phyloP scores from a whole-genome alignment of 1,140 invertebrate genomes.

The Atta texana region DNA sequence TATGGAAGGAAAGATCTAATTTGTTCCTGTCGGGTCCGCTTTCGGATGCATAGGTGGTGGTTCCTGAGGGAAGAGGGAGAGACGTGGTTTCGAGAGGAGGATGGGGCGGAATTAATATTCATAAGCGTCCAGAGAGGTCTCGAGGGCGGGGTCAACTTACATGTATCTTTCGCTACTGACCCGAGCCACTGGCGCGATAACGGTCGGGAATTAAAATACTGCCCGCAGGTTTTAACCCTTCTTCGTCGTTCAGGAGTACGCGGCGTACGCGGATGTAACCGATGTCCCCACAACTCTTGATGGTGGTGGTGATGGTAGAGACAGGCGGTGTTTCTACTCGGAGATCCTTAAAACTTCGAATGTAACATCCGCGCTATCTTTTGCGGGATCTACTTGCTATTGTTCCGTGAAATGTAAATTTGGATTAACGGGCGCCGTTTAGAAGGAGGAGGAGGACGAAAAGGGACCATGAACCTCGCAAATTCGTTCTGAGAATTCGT shows the following conservation, averaged over 20 bases:
- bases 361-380: slow-evolving; percentile 53
- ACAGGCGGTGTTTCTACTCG: slow-evolving; percentile 20
- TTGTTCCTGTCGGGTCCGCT: slow-evolving; percentile 86
- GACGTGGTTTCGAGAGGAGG: slow-evolving; percentile 46
- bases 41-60: slow-evolving; percentile 75
- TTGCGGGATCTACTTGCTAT: slow-evolving; percentile 58
- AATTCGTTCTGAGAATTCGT: slow-evolving; percentile 66
- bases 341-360: slow-evolving; percentile 68
- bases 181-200: slow-evolving; percentile 83
- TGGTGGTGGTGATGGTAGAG: slow-evolving; percentile 1
- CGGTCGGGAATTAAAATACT: slow-evolving; percentile 86
- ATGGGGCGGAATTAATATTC: slow-evolving; percentile 85
- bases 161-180: slow-evolving; percentile 86
- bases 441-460: slow-evolving; percentile 2
- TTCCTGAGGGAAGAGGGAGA: slow-evolving; percentile 34
- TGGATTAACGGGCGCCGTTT: slow-evolving; percentile 60
- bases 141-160: slow-evolving; percentile 87
- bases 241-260: slow-evolving; percentile 74
- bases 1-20: slow-evolving; percentile 87
- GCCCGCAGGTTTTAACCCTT: slow-evolving; percentile 81
- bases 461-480: slow-evolving; percentile 39
- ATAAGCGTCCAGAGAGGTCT: slow-evolving; percentile 86
- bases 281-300: slow-evolving; percentile 34
- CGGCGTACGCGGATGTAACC: slow-evolving; percentile 17
- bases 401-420: slow-evolving; percentile 73